Evolutionary conservation across 1,140 invertebrate species (phyloP).

Genomic region (Acromyrmex charruanus): DNA sequence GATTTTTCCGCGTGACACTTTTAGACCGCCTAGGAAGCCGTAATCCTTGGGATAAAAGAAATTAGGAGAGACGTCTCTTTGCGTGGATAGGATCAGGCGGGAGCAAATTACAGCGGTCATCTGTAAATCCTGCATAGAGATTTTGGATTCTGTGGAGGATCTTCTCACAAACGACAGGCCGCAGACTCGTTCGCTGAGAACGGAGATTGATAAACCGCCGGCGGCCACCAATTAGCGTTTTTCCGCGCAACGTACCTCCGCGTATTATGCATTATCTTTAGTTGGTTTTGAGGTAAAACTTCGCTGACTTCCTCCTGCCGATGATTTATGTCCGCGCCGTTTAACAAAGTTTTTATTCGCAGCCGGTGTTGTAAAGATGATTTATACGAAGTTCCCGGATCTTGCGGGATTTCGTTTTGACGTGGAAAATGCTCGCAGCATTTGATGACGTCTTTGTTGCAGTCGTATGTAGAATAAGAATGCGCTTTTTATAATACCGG

Average conservation of each 20-base stretch:
- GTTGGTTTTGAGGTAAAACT: constrained; percentile 42
- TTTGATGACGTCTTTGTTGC: background rate
- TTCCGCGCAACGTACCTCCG: background rate
- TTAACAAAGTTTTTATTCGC: constrained; percentile 62
- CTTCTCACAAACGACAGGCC: background rate
- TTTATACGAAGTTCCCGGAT: constrained; percentile 40
- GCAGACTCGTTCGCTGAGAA: background rate
- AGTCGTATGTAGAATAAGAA: constrained; percentile 4
- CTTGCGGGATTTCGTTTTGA: constrained; percentile 17
- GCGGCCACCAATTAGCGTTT: constrained; percentile 34
- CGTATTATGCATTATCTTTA: constrained; percentile 53
- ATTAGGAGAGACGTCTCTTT: background rate
- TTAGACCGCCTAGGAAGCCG: background rate
- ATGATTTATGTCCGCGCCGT: constrained; percentile 54
- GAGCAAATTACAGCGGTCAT: constrained; percentile 34
- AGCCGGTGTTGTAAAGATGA: constrained; percentile 45
- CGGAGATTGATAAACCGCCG: constrained; percentile 46
- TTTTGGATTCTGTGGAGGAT: background rate
- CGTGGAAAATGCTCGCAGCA: constrained; percentile 9
- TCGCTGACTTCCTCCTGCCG: constrained; percentile 27
- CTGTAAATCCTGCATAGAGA: constrained; percentile 4
- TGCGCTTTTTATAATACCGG: background rate
- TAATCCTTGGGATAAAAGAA: constrained; percentile 42
- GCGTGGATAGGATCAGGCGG: background rate
- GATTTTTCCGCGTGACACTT: constrained; percentile 35